Evolutionary conservation across 2,113 vertebrate species (phyloP), one percentile per base, ranked within the genome.

Genomic region (Sinosuthora webbiana): DNA sequence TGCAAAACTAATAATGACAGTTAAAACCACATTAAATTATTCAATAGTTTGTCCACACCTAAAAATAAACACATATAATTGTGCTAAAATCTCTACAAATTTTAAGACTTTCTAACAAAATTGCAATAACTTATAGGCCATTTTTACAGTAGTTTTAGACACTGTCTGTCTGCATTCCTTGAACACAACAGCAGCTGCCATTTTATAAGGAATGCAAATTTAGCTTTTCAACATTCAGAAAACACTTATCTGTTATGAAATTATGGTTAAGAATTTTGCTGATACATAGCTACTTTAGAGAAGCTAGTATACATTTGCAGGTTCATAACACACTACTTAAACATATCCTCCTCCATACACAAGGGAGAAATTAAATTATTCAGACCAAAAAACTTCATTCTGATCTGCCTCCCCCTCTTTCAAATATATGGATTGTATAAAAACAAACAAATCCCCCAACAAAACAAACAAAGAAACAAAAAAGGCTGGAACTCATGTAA

Each of bases 91-190:
- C 44, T 67, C 28, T 31, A 50, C 33, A 44, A 57, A 78, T 90
- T 90, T 78, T 70, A 86, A 77, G 63, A 71, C 25, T 86, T 75
- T 77, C 73, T 75, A 42, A 94, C n/a, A 83, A 75, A 94, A 83
- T 21, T 4, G 0, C 35, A 67, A 6, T 35, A 33, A 41, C 39
- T 83, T 89, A 56, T 6, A 84, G 21, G 20, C 35, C 31, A 35
- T 10, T 22, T 50, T 91, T 83, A 42, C 18, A 87, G 45, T 21
- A 69, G 24, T 44, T 62, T 59, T n/a, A 52, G 37, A 75, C 30
- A 55, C 23, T 12, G 39, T 45, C 31, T 39, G 23, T 33, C 42
- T 62, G 13, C 15, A 47, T 65, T 94, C 39, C 35, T 30, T 52
- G 35, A 89, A 83, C 45, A 50, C 19, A 89, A 68, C 20, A 57